A percentile compares a stretch with the other conserved stretches of the same genome.
These are phyloP conservation scores for Peromyscus eremicus DNA, from an alignment of 2,797 vertebrate species.

Conservation along the genomic window DNA sequence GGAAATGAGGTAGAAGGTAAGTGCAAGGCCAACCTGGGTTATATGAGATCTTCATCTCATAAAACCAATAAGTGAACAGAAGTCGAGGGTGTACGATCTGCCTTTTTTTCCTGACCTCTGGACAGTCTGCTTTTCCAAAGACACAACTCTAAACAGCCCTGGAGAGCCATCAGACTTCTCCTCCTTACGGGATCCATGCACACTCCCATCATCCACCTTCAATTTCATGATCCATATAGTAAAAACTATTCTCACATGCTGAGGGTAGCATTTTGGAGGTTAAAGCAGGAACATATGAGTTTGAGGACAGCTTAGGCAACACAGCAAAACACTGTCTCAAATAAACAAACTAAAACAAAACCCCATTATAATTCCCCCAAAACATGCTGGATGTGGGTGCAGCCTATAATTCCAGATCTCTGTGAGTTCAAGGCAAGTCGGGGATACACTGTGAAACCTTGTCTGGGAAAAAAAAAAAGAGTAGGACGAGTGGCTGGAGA, in stretches of 20 bases:
- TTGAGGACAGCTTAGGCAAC: neutral
- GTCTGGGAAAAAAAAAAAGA: neutral
- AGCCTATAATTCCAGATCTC: neutral
- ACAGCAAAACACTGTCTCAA: neutral
- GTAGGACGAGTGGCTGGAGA: neutral
- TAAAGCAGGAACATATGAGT: neutral
- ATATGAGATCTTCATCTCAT: neutral
- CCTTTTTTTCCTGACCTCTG: neutral
- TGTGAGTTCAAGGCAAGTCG: neutral
- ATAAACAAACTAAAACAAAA: neutral
- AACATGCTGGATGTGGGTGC: neutral
- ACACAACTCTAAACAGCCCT: neutral
- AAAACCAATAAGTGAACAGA: neutral
- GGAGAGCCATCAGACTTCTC: too few species aligned
- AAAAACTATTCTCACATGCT: neutral
- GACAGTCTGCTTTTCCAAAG: neutral
- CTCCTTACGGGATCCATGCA: neutral
- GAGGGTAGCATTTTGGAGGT: neutral
- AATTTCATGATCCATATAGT: neutral
- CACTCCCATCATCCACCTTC: neutral
- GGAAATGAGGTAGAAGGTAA: neutral
- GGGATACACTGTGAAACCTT: neutral
- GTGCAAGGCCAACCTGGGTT: neutral
- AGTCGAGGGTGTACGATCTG: neutral
- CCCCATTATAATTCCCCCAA: neutral